Evolutionary conservation across 2,113 vertebrate species (phyloP).

Genomic region (Osmerus eperlanus): DNA sequence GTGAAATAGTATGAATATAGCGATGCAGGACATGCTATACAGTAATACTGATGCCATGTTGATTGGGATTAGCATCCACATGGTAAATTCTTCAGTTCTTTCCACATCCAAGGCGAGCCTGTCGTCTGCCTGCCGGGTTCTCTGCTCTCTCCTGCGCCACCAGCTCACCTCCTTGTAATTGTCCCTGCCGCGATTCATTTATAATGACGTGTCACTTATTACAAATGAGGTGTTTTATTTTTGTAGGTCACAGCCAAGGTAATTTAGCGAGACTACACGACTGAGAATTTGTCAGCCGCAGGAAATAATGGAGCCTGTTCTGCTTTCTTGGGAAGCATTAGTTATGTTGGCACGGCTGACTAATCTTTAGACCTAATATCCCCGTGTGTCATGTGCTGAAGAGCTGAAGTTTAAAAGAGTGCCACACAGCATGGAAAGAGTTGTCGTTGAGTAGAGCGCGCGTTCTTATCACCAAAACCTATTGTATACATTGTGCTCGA

Average conservation of each 20-base stretch:
- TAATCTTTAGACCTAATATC: slow-evolving; percentile 52
- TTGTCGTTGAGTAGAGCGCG: neutral
- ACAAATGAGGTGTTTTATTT: slow-evolving; percentile 51
- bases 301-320: slow-evolving; percentile 58
- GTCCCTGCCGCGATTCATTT: slow-evolving; percentile 43
- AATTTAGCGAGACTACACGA: slow-evolving; percentile 45
- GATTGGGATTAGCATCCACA: neutral
- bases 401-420: slow-evolving; percentile 28
- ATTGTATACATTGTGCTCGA: neutral
- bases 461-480: neutral
- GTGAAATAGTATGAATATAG: too few relatives aligned
- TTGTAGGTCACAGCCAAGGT: slow-evolving; percentile 52
- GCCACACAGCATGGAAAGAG: slow-evolving; percentile 4
- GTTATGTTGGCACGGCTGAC: slow-evolving; percentile 47
- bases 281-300: slow-evolving; percentile 17
- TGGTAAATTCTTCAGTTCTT: neutral
- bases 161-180: slow-evolving; percentile 17
- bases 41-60: neutral
- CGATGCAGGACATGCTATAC: neutral
- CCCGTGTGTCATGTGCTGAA: slow-evolving; percentile 37
- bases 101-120: neutral
- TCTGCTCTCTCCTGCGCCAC: neutral
- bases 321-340: slow-evolving; percentile 50
- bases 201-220: slow-evolving; percentile 51
- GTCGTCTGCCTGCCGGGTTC: neutral